Base-by-base conservation (phyloP, 1,140 invertebrate genomes). In the Argopecten irradians region DNA sequence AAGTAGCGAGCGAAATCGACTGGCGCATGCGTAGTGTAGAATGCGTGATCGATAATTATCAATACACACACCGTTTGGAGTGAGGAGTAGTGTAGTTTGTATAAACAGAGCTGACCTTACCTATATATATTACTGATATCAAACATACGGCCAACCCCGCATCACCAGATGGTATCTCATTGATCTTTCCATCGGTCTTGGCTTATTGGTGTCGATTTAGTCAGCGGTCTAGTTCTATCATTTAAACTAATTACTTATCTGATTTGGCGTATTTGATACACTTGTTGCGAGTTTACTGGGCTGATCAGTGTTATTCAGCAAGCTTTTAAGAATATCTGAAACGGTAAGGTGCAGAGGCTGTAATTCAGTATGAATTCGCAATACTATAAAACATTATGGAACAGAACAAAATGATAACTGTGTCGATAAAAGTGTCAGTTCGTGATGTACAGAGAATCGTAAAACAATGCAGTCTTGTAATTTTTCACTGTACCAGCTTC, bases 371-470 rank as follows among this genome's bases (percentile, higher is more conserved):
- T 0, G 55, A 71, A 71, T 28, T 28, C 55, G 28, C 22, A 71
- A n/a, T 16, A 19, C 43, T 11, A 46, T 46, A 5, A 46, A 46
- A 46, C 43, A 71, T 71, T 0, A 1, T 28, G 22, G 16, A 71
- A 71, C n/a, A 71, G 28, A 71, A 71, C n/a, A 71, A 71, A 71
- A 0, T 3, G 55, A n/a, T 28, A 71, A n/a, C 22, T 28, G 16
- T 71, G 55, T 28, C 55, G 55, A 71, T 71, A 28, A 71, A 71
- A n/a, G n/a, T 71, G 22, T 71, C 55, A 28, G 55, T 71, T 71
- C 55, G 55, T 71, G 55, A 71, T 71, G 55, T n/a, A n/a, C 55
- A 71, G 55, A 71, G 28, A 71, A 71, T 71, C 55, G n/a, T 71
- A 28, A 71, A 71, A 71, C 55, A 71, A 71, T 28, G 22, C 11